Conservation (phyloP, 2,888 invertebrate genomes). For the Platycheirus albimanus region DNA sequence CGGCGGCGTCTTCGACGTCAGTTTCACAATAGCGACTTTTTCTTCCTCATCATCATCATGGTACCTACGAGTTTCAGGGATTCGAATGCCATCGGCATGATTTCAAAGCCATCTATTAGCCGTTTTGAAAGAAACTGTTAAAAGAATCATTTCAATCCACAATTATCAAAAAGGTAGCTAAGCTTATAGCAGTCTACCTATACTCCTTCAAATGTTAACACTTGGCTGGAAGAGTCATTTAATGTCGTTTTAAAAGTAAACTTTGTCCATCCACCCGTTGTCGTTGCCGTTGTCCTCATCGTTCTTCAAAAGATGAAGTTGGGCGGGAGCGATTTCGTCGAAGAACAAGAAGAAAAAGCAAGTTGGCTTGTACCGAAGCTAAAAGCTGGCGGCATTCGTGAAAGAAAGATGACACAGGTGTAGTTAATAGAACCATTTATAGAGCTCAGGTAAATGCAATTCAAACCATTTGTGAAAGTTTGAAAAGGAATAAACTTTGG, state of each 20-base stretch:
- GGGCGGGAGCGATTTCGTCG: not conserved
- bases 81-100: conserved; percentile 8
- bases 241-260: conserved; percentile 61
- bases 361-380: conserved; percentile 13
- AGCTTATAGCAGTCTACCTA: not conserved
- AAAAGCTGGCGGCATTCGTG: conserved; percentile 10
- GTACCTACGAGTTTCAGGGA: conserved; percentile 14
- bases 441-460: conserved; percentile 43
- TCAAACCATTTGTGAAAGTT: conserved; percentile 36
- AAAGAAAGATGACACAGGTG: conserved; percentile 70
- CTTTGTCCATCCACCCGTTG: conserved; percentile 62
- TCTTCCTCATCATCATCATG: conserved; percentile 13
- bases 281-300: no score
- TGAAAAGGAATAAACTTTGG: conserved; percentile 39
- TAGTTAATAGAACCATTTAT: conserved; percentile 68
- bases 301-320: not conserved
- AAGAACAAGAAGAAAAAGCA: conserved; percentile 13
- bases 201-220: conserved; percentile 50
- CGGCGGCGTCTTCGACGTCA: not conserved
- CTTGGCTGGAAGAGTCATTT: conserved; percentile 60
- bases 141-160: conserved; percentile 61
- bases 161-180: conserved; percentile 55
- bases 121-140: conserved; percentile 48
- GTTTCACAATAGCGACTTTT: not conserved
- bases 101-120: conserved; percentile 50